Conservation (phyloP, 2,113 vertebrate species). For the Acrocephalus kingi region DNA sequence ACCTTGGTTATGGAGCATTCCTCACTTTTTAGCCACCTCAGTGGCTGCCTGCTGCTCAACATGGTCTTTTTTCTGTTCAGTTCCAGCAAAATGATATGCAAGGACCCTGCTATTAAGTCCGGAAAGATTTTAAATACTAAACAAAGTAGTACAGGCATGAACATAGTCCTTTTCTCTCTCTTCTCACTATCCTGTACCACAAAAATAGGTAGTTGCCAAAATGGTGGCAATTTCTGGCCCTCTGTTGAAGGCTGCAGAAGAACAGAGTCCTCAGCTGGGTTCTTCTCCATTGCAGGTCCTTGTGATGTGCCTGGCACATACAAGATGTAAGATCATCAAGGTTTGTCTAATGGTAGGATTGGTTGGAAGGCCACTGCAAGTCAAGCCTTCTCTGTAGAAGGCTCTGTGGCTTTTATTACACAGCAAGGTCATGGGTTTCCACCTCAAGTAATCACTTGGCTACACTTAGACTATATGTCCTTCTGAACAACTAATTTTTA, state of each 20-base stretch:
- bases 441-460: not conserved
- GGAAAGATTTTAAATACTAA: not conserved
- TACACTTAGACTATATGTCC: not conserved
- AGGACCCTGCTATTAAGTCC: not conserved
- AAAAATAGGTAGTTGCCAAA: not conserved
- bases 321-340: fast-evolving
- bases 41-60: not conserved
- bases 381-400: not conserved
- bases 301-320: fast-evolving
- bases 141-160: not conserved
- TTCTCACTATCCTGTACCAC: not conserved
- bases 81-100: not conserved
- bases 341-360: not conserved
- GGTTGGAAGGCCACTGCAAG: not conserved
- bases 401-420: not conserved
- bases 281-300: not conserved
- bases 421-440: not conserved
- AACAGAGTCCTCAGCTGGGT: not conserved
- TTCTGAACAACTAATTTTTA: not conserved
- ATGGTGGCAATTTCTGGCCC: not conserved
- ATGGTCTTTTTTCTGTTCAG: not conserved
- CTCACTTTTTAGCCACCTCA: not conserved
- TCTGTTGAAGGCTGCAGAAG: not conserved
- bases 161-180: not conserved
- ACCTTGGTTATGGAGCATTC: not conserved